These are phyloP conservation scores for Camelus bactrianus DNA, from an alignment of 2,113 vertebrate genomes.

Conservation along the genomic window DNA sequence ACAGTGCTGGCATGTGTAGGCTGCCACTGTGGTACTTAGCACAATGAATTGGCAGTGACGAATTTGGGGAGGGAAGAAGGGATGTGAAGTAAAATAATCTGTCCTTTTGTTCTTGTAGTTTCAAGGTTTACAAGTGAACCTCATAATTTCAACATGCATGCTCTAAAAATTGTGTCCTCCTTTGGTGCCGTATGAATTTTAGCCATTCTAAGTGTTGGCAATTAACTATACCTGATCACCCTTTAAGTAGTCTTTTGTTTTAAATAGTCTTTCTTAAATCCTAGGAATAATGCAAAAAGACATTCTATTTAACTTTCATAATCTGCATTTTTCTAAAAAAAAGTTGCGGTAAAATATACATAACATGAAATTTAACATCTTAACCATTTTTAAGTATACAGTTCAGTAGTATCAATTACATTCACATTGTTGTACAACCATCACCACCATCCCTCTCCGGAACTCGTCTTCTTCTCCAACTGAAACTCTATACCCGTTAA, in stretches of 20 bases:
- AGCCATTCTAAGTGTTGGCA: neutral
- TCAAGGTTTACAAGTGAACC: neutral
- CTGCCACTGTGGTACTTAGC: neutral
- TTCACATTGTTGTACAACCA: neutral
- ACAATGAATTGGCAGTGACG: neutral
- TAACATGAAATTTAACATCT: neutral
- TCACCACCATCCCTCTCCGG: neutral
- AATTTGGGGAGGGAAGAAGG: neutral
- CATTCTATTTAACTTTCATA: neutral
- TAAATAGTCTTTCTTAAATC: neutral
- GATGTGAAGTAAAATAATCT: neutral
- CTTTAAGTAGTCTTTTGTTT: neutral
- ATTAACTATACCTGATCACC: neutral
- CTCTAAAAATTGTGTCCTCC: neutral
- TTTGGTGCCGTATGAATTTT: neutral
- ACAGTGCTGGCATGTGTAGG: no score
- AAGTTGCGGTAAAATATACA: no score
- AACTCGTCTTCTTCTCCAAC: neutral
- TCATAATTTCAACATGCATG: neutral
- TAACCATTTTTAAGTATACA: no score
- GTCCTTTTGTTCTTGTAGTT: neutral
- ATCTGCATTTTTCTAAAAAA: neutral
- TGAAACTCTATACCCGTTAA: neutral
- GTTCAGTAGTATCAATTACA: no score
- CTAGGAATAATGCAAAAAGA: neutral